Base-by-base conservation (phyloP, 2,113 vertebrate species). In the Ardeotis arabs region DNA sequence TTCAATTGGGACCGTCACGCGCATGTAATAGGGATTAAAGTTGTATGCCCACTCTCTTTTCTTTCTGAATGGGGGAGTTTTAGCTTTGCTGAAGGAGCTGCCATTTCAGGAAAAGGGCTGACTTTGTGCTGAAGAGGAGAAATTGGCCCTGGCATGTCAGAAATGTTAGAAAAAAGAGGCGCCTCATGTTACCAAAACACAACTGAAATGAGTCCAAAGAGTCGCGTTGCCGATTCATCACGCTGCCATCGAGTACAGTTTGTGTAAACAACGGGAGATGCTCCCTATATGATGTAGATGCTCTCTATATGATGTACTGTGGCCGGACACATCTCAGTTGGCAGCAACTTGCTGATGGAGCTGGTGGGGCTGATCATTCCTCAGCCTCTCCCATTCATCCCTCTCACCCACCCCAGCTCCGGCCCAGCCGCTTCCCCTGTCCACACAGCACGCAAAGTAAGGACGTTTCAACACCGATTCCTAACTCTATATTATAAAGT, bases 61-160 rank as follows among this genome's bases (percentile, higher is more conserved):
- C 29, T 75, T 87, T 87, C 59, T 89, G 62, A 94, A 93, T 85
- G 89, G 41, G 25, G 7, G 31, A 59, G 59, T 52, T 95, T 70
- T n/a, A 66, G 59, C 73, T 66, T 66, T 85, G 74, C 73, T 87
- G 62, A 84, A 73, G 66, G 53, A 95, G 41, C 21, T 87, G 62
- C 89, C 67, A 20, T 72, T 73, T 73, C 77, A 70, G 62, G 11
- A 39, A 84, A 50, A 79, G 59, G 29, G 6, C n/a, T 50, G 84
- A 17, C 3, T 89, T 95, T 95, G 82, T 92, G 74, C 70, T 95
- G 81, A 73, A 83, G 80, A 89, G 76, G 81, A 85, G 62, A 82
- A 91, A 92, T 78, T 31, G 7, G 23, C 55, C 52, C 53, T 87
- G 86, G 66, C 52, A 66, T 73, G 41, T 85, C 74, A 94, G 89